Evolutionary conservation across 2,888 invertebrate species (phyloP).

Genomic region (Lamproptera curius): DNA sequence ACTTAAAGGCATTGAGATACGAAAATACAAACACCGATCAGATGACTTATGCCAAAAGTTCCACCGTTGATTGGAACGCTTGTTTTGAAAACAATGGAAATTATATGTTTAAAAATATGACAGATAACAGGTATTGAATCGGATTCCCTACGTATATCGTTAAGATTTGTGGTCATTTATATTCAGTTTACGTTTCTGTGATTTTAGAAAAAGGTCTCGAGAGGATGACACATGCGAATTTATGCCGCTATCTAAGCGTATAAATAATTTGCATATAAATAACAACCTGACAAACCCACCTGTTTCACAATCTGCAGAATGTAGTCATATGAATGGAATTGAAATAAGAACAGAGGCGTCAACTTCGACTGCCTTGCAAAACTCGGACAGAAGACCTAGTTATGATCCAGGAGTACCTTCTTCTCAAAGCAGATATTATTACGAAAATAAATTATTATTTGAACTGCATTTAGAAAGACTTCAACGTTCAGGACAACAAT

Average conservation of each 20-base stretch:
- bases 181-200: slow-evolving; percentile 8
- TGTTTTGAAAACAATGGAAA: slow-evolving; percentile 55
- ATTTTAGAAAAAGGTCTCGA: slow-evolving; percentile 85
- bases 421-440: slow-evolving; percentile 90
- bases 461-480: slow-evolving; percentile 89
- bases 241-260: slow-evolving; percentile 92
- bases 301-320: slow-evolving; percentile 42
- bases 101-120: slow-evolving; percentile 55
- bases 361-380: slow-evolving; percentile 50
- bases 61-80: slow-evolving; percentile 47
- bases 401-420: slow-evolving; percentile 89
- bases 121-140: slow-evolving; percentile 62
- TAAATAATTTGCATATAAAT: slow-evolving; percentile 92
- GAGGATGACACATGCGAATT: slow-evolving; percentile 89
- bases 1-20: not conserved
- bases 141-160: slow-evolving; percentile 7
- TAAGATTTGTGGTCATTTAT: slow-evolving; percentile 18
- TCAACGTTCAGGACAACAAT: slow-evolving; percentile 80
- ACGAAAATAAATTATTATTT: slow-evolving; percentile 91
- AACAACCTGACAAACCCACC: slow-evolving; percentile 60
- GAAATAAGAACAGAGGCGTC: slow-evolving; percentile 45
- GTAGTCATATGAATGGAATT: slow-evolving; percentile 53
- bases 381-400: slow-evolving; percentile 59
- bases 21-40: slow-evolving; percentile 29
- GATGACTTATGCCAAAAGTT: slow-evolving; percentile 59